These are phyloP conservation scores for Glaucopsyche alexis DNA, from an alignment of 2,888 invertebrate genomes.

Conservation along the genomic window DNA sequence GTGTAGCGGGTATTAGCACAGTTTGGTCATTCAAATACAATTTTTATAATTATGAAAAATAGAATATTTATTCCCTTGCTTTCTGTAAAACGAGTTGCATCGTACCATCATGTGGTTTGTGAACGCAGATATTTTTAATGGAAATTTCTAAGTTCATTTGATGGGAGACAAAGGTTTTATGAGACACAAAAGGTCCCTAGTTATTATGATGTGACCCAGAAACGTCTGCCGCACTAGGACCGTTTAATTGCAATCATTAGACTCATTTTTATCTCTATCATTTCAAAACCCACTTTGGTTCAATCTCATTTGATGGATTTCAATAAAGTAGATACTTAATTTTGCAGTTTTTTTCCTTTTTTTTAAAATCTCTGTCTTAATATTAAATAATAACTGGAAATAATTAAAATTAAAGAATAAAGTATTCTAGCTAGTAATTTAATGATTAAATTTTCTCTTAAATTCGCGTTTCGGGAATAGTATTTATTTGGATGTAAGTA, in stretches of 20 bases:
- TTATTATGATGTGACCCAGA: slow-evolving; percentile 26
- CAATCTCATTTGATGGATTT: not conserved
- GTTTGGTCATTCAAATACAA: too few relatives aligned
- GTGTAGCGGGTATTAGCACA: too few relatives aligned
- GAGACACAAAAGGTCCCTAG: slow-evolving; percentile 11
- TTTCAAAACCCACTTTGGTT: not conserved
- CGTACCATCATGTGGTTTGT: not conserved
- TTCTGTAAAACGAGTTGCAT: too few relatives aligned
- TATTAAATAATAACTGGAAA: too few relatives aligned
- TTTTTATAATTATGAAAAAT: not conserved
- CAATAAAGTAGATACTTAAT: not conserved
- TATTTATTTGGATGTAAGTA: too few relatives aligned
- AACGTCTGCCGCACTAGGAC: slow-evolving; percentile 10
- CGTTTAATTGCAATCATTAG: slow-evolving; percentile 24
- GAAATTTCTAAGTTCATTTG: slow-evolving; percentile 15
- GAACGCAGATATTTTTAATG: not conserved
- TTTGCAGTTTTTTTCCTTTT: too few relatives aligned
- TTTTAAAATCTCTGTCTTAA: too few relatives aligned
- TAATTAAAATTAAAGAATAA: too few relatives aligned
- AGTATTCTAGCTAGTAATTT: too few relatives aligned
- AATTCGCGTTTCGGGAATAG: too few relatives aligned
- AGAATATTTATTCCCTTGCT: not conserved
- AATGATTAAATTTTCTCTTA: too few relatives aligned
- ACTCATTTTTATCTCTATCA: not conserved
- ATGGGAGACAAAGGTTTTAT: slow-evolving; percentile 14